phyloP scores from a whole-genome alignment of 53 echinoderm and acorn worm species.

The Apostichopus leukothele region DNA sequence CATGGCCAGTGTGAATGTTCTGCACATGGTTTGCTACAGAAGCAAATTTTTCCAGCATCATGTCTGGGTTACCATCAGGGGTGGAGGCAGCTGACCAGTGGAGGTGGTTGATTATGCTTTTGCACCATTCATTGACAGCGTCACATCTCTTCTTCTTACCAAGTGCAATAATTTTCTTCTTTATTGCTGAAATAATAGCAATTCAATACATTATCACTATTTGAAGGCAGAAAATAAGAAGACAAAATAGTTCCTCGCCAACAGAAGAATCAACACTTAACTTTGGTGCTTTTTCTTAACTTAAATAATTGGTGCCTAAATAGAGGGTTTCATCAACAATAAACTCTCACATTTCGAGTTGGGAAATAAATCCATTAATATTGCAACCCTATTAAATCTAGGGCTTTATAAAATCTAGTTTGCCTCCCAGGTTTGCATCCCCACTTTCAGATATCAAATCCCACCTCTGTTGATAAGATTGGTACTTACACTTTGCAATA shows the following conservation, averaged over 20 bases:
- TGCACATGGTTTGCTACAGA: conserved; percentile 52
- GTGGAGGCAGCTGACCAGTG: conserved; percentile 55
- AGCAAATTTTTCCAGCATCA: conserved; percentile 45
- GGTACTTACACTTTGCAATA: conserved; percentile 59
- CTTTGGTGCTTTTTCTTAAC: too few species aligned
- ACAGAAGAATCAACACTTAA: not conserved
- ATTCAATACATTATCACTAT: not conserved
- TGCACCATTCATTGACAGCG: conserved; percentile 37
- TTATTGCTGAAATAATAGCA: conserved; percentile 36
- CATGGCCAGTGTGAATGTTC: conserved; percentile 33
- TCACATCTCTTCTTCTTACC: conserved; percentile 44
- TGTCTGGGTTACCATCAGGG: conserved; percentile 45
- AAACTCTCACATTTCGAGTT: too few species aligned
- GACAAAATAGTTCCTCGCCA: not conserved
- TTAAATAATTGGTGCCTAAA: too few species aligned
- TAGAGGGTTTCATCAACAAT: too few species aligned
- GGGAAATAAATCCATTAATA: too few species aligned
- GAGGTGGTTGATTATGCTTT: conserved; percentile 48
- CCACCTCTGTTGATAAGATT: too few species aligned
- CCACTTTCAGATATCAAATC: too few species aligned
- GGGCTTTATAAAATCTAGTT: too few species aligned
- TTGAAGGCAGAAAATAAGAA: not conserved
- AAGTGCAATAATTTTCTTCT: conserved; percentile 53
- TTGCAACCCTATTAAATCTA: too few species aligned
- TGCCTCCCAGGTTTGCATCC: too few species aligned